Conservation (phyloP, 2,888 invertebrate species). For the Opisthograptis luteolata region DNA sequence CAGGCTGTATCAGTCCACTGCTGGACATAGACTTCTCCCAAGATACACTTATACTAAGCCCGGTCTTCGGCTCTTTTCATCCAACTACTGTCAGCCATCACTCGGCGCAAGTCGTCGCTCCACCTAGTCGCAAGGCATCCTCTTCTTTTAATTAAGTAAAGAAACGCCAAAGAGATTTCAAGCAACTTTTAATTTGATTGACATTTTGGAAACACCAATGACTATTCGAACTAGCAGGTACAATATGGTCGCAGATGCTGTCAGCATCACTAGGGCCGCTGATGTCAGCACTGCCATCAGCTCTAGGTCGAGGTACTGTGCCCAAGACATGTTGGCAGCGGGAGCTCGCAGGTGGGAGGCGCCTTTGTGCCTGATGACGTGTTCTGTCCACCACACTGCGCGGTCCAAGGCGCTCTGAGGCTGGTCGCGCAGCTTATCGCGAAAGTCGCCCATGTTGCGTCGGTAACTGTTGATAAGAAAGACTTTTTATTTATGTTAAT, state of each 20-base stretch:
- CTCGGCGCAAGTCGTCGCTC: no score
- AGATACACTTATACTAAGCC: no score
- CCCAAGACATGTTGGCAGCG: constrained; percentile 51
- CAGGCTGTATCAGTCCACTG: no score
- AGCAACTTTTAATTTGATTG: constrained; percentile 5
- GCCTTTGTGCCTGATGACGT: constrained; percentile 68
- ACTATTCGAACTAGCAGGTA: neutral
- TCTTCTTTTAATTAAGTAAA: no score
- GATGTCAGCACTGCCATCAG: neutral
- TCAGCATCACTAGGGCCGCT: neutral
- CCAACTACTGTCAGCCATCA: no score
- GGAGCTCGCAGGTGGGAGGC: constrained; percentile 66
- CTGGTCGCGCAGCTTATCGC: constrained; percentile 57
- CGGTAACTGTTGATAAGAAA: constrained; percentile 32
- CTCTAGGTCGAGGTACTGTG: constrained; percentile 37
- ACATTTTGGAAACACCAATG: neutral
- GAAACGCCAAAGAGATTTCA: neutral
- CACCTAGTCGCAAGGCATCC: no score
- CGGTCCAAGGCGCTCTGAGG: constrained; percentile 62
- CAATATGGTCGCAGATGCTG: neutral
- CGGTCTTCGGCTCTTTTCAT: no score
- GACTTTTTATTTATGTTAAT: no score
- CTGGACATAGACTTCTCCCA: no score
- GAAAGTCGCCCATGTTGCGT: constrained; percentile 44
- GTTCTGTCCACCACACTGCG: constrained; percentile 76